Evolutionary conservation across 2,797 vertebrate genomes (phyloP).

Genomic region (Ambastaia sidthimunki): DNA sequence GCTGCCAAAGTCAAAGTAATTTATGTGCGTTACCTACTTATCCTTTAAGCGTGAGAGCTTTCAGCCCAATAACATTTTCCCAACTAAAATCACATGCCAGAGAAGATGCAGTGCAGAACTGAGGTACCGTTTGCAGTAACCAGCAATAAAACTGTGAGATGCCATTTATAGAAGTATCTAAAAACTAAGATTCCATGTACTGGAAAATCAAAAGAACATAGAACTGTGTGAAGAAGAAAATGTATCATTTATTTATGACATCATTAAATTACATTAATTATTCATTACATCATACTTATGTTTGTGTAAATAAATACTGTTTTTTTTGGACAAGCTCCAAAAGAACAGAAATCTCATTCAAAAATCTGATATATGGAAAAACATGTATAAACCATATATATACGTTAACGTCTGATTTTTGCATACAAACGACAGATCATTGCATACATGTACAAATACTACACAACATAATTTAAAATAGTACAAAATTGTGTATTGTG

Average conservation of each 20-base stretch:
- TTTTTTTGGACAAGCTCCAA: no score
- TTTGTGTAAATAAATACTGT: no score
- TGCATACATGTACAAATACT: no score
- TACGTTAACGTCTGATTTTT: no score
- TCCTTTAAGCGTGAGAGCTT: constrained; percentile 44
- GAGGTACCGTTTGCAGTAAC: constrained; percentile 12
- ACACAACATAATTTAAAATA: no score
- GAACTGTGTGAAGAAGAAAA: not conserved
- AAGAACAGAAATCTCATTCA: no score
- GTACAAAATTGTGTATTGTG: no score
- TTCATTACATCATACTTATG: no score
- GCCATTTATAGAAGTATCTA: not conserved
- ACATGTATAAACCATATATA: no score
- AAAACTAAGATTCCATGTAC: not conserved
- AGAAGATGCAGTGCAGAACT: not conserved
- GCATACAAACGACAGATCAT: no score
- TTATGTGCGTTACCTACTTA: constrained; percentile 46
- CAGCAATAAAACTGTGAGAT: not conserved
- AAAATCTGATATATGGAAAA: no score
- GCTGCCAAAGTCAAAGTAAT: constrained; percentile 44
- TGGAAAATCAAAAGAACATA: not conserved
- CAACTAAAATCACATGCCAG: constrained; percentile 21
- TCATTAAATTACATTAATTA: no score
- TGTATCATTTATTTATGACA: not conserved
- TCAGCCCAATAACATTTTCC: constrained; percentile 36